These are phyloP conservation scores for Anolis carolinensis DNA, from an alignment of 2,113 vertebrate genomes.

Conservation along the genomic window DNA sequence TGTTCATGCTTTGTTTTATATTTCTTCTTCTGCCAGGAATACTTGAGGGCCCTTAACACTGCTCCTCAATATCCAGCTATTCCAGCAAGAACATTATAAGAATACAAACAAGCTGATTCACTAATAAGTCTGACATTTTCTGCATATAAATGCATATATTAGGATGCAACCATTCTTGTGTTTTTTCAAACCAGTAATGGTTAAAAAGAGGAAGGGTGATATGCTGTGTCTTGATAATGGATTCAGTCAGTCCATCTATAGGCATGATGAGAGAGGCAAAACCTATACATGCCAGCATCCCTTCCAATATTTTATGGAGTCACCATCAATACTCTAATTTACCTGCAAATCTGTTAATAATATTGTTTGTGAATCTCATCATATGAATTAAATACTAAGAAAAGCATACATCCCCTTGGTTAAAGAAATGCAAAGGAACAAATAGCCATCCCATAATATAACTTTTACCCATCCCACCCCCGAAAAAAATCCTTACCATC, in stretches of 20 bases:
- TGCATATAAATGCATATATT: background rate
- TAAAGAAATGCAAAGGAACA: background rate
- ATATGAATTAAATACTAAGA: background rate
- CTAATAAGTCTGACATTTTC: conserved; percentile 1
- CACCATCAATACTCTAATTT: too few species aligned
- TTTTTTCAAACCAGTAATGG: background rate
- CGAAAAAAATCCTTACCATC: too few species aligned
- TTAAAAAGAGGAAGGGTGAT: background rate
- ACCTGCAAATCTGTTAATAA: too few species aligned
- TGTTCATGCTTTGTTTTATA: conserved; percentile 44
- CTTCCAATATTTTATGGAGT: too few species aligned
- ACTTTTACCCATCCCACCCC: too few species aligned
- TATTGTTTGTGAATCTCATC: background rate
- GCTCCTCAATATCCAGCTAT: conserved; percentile 15
- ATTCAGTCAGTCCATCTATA: background rate
- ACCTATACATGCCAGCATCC: background rate
- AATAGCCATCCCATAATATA: background rate
- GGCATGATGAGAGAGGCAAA: too few species aligned
- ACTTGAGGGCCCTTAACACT: background rate
- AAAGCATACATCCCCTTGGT: background rate
- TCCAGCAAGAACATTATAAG: background rate
- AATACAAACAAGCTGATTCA: background rate
- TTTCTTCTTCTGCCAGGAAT: conserved; percentile 45
- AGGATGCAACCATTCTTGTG: background rate
- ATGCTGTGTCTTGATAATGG: background rate